Evolutionary conservation across 2,113 vertebrate species (phyloP), one percentile per base, ranked within the genome.

Genomic region (Serinus canaria): DNA sequence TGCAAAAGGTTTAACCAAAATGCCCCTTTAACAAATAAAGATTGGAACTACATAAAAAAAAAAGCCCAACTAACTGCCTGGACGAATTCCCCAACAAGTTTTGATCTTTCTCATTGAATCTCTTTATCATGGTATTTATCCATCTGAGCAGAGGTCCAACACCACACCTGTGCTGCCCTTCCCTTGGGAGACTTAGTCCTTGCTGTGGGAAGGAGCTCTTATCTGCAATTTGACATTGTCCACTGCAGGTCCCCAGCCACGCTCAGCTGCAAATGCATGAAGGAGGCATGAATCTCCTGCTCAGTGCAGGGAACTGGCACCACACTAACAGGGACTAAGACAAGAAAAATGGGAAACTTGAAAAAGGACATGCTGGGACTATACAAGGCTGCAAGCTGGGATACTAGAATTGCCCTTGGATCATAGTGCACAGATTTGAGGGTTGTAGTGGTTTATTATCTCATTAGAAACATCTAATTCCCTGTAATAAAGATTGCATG

Each of bases 361-460:
- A 18, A 53, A 74, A 87, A 84, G 33, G 55, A 83, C 56, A 16
- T 30, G 37, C 39, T 74, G 64, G 33, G 43, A 52, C 46, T 49
- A n/a, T 5, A 37, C 22, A 60, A 53, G 47, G 50, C 53, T 66
- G 31, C 15, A 20, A 63, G 56, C 1, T 86, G 70, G 55, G 91
- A 58, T 31, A 49, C 55, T 6, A 74, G 60, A 74, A 74, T 7
- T 92, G 83, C 59, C 68, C 35, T 90, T 89, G 73, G 49, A 93
- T 86, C 83, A 75, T 4, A 81, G 86, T 72, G 83, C 80, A 83
- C 31, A 85, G 70, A 96, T 96, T 59, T 58, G 69, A 87, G 60
- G 55, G 94, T 84, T 93, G 88, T 59, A 92, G 83, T 95, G 94
- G 90, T 96, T 97, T 96, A 91, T 97, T 96, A 95, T 95, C 89